phyloP scores from a whole-genome alignment of 2,888 invertebrate species.

The Mythimna albipuncta region DNA sequence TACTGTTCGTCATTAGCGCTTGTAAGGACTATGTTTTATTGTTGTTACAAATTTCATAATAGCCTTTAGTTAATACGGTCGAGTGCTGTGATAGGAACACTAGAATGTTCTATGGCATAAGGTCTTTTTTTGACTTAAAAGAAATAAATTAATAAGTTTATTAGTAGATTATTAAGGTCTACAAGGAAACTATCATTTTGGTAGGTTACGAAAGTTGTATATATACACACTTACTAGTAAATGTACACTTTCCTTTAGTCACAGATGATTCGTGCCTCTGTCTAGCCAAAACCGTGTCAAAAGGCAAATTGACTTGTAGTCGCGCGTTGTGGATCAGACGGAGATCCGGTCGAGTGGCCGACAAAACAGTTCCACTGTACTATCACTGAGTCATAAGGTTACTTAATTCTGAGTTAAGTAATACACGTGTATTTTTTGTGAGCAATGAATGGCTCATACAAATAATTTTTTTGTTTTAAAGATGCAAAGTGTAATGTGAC shows the following conservation, averaged over 20 bases:
- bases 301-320: constrained; percentile 23
- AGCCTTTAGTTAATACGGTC: background rate
- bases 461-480: constrained; percentile 1
- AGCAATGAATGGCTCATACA: background rate
- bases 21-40: constrained; percentile 14
- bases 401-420: constrained; percentile 35
- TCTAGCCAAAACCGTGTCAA: constrained; percentile 38
- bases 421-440: constrained; percentile 13
- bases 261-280: constrained; percentile 7
- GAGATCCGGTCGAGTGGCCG: constrained; percentile 25
- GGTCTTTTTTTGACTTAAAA: too few relatives aligned
- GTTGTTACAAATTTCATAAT: background rate
- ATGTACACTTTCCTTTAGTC: constrained; percentile 32
- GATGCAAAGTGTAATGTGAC: background rate
- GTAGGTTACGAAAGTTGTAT: background rate
- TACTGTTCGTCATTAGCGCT: background rate
- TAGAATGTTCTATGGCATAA: too few relatives aligned
- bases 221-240: background rate
- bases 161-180: background rate
- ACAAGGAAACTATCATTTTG: background rate
- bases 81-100: background rate
- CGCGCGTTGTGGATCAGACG: constrained; percentile 5
- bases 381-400: constrained; percentile 31
- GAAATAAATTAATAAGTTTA: too few relatives aligned
- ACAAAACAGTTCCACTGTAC: constrained; percentile 3